Evolutionary conservation across 2,888 invertebrate genomes (phyloP).

Genomic region (Pherbina coryleti): DNA sequence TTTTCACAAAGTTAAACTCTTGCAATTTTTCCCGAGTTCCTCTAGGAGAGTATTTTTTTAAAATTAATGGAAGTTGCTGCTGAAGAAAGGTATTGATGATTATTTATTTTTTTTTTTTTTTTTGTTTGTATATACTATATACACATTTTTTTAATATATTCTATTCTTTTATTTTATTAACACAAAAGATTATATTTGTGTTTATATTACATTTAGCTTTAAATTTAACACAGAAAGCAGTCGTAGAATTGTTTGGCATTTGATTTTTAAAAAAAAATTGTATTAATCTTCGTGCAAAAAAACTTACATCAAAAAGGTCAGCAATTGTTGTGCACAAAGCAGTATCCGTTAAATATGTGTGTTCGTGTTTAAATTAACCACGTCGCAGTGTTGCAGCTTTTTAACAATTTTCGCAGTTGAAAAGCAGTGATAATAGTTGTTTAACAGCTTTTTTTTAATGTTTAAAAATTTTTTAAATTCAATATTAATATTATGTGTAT

Average conservation of each 20-base stretch:
- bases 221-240: neutral
- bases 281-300: neutral
- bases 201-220: no score
- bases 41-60: no score
- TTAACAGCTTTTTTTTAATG: neutral
- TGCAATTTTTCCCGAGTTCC: no score
- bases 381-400: neutral
- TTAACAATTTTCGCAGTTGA: no score
- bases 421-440: neutral
- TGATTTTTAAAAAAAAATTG: neutral
- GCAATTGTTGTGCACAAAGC: constrained; percentile 18
- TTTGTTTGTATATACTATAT: no score
- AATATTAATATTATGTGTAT: neutral
- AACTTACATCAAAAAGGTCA: constrained; percentile 21
- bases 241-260: neutral
- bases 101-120: no score
- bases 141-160: no score
- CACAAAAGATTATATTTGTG: no score
- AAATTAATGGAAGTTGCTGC: no score
- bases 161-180: no score
- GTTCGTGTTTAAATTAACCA: neutral
- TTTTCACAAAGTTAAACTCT: no score
- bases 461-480: neutral
- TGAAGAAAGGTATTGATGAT: no score
- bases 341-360: constrained; percentile 23